These are phyloP conservation scores for Mayetiola destructor DNA, from an alignment of 2,888 invertebrate species.

Conservation along the genomic window DNA sequence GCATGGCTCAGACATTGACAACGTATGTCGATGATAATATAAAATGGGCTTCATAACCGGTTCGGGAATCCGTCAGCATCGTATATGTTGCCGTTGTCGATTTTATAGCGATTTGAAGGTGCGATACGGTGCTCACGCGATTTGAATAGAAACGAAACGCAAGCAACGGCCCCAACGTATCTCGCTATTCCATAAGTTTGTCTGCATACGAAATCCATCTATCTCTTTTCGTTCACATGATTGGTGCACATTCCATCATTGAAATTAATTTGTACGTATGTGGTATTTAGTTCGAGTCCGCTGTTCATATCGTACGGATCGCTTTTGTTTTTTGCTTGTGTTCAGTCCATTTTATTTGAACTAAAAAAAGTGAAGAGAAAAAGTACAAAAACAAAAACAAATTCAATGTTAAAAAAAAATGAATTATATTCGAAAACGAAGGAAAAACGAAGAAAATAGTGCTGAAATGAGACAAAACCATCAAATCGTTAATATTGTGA, in stretches of 20 bases:
- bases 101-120: too few relatives aligned
- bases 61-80: background rate
- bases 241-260: background rate
- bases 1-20: background rate
- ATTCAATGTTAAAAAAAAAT: too few relatives aligned
- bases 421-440: too few relatives aligned
- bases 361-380: background rate
- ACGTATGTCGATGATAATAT: constrained; percentile 6
- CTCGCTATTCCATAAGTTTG: background rate
- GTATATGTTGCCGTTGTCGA: too few relatives aligned
- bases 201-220: background rate
- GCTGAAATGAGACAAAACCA: too few relatives aligned
- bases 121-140: background rate
- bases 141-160: background rate
- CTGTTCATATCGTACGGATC: constrained; percentile 33
- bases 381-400: background rate
- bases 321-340: constrained; percentile 14
- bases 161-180: background rate
- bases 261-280: background rate
- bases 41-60: too few relatives aligned
- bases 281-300: constrained; percentile 32
- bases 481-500: too few relatives aligned
- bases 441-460: too few relatives aligned
- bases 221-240: background rate
- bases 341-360: constrained; percentile 2